Evolutionary conservation across 2,888 invertebrate genomes (phyloP).

Genomic region (Sceliomorpha sp.): DNA sequence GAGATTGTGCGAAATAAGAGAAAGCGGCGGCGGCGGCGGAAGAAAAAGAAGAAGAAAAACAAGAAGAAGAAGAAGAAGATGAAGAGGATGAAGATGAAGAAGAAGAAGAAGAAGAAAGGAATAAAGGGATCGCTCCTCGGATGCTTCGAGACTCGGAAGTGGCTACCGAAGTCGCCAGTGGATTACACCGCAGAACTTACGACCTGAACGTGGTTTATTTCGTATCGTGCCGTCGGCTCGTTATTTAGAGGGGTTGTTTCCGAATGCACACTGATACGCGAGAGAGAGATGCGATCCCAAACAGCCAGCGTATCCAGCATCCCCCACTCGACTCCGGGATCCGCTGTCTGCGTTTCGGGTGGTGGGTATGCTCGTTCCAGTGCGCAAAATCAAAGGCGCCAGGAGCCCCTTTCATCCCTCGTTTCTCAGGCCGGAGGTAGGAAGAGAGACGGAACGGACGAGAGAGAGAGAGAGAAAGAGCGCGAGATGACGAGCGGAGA

Average conservation of each 20-base stretch:
- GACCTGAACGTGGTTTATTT: conserved; percentile 38
- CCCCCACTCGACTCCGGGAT: conserved; percentile 59
- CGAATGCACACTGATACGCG: conserved; percentile 63
- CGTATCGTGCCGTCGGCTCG: conserved; percentile 57
- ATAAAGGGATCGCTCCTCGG: background rate
- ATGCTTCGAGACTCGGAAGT: conserved; percentile 2
- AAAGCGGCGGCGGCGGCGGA: too few relatives aligned
- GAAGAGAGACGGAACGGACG: too few relatives aligned
- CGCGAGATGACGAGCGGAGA: too few relatives aligned
- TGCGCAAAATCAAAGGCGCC: conserved; percentile 64
- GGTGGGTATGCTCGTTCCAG: conserved; percentile 55
- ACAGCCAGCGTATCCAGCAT: conserved; percentile 65
- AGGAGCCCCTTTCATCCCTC: too few relatives aligned
- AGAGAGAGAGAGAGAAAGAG: too few relatives aligned
- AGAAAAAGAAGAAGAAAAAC: too few relatives aligned
- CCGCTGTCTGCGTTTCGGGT: conserved; percentile 42
- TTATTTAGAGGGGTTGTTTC: conserved; percentile 64
- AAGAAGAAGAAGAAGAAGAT: background rate
- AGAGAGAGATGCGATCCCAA: conserved; percentile 57
- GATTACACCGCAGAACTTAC: conserved; percentile 34
- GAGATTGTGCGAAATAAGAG: conserved; percentile 1
- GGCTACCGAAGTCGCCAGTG: conserved; percentile 9
- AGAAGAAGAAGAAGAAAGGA: conserved; percentile 1
- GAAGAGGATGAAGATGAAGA: background rate
- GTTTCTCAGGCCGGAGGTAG: too few relatives aligned